Evolutionary conservation across 2,113 vertebrate genomes (phyloP), one percentile per base, ranked within the genome.

Genomic region (Morone chrysops): DNA sequence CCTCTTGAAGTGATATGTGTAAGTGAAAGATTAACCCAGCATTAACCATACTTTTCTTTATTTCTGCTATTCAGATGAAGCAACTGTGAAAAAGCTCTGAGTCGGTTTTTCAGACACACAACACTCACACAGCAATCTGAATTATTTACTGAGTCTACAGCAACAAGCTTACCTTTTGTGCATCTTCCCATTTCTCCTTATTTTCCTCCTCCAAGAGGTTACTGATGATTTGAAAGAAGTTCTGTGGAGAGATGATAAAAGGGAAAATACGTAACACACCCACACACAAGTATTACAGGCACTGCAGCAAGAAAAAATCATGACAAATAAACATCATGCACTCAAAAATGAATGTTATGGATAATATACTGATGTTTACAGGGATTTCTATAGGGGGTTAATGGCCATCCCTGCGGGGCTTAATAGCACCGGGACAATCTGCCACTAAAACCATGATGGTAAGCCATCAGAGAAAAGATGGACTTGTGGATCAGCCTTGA

Each of bases 171-270:
- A 99, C 98, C 97, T 99, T 97, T 84, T 99, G 98, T 0, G 98
- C 98, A 70, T 99, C 98, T 89, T 99, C 97, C 98, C 98, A 99
- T 91, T 99, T 99, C 78, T 98, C 98, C 90, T 97, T 97, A 95
- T 99, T 99, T 94, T 99, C 98, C 94, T 99, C 98, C 92, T 99
- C 98, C 84, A 99, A 94, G 78, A 99, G 97, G 90, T 99, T 99
- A 93, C 98, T 99, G 96, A 99, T 98, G 93, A 99, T 99, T 95
- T 99, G 98, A 95, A 99, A 99, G 95, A 99, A 99, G 94, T 99
- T 99, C 98, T 99, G 96, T 74, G 94, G 95, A 93, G 57, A 85
- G 54, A 87, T 50, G 78, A 87, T 87, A 57, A 88, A 87, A 91
- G 63, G 47, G 69, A 75, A 67, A 89, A 74, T 63, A 77, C 68